phyloP scores from a whole-genome alignment of 2,888 invertebrate genomes.

The Pyrochroa serraticornis region DNA sequence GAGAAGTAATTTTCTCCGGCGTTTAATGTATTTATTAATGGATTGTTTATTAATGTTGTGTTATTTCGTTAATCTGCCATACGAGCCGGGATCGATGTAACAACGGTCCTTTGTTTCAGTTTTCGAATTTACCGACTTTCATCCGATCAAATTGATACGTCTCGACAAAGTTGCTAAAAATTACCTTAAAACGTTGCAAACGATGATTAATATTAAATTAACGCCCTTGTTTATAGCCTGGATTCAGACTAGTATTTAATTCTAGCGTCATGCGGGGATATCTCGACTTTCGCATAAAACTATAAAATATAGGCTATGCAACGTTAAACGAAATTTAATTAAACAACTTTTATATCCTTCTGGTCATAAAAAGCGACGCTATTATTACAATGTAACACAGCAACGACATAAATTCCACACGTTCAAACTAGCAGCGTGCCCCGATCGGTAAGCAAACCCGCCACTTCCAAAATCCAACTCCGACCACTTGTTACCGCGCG shows the following conservation, averaged over 20 bases:
- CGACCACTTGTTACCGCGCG: no score
- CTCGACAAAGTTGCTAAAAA: conserved; percentile 17
- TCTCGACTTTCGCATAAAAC: conserved; percentile 48
- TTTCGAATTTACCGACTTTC: conserved; percentile 26
- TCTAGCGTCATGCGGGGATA: conserved; percentile 43
- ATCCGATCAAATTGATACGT: not conserved
- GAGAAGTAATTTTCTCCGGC: conserved; percentile 50
- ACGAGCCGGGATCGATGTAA: conserved; percentile 35
- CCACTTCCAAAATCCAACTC: not conserved
- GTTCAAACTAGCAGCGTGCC: conserved; percentile 44
- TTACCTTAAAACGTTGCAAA: conserved; percentile 21
- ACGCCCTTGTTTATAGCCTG: conserved; percentile 40
- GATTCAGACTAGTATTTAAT: conserved; percentile 42
- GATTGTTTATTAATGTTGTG: conserved; percentile 54
- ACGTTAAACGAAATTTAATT: conserved; percentile 58
- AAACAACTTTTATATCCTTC: conserved; percentile 57
- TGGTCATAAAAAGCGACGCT: conserved; percentile 54
- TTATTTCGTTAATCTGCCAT: conserved; percentile 47
- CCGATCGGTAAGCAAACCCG: conserved; percentile 37
- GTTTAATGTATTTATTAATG: conserved; percentile 56
- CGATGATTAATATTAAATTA: conserved; percentile 42
- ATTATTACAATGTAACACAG: conserved; percentile 55
- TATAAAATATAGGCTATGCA: conserved; percentile 55
- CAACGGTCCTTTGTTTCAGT: conserved; percentile 29
- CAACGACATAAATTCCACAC: conserved; percentile 53